These are phyloP conservation scores for Castor canadensis DNA, from an alignment of 2,113 vertebrate genomes.

Conservation along the genomic window DNA sequence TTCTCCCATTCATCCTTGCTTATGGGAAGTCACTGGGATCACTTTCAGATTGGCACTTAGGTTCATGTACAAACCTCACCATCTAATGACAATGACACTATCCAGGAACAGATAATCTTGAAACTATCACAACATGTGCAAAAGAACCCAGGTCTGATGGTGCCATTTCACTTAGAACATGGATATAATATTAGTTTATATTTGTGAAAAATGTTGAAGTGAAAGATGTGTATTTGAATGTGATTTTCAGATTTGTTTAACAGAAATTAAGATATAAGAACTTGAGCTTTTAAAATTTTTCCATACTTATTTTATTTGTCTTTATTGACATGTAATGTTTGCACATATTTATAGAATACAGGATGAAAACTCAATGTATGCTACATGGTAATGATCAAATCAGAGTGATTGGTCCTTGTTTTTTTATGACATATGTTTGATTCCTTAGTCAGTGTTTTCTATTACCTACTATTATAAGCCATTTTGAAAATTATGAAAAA, in stretches of 20 bases:
- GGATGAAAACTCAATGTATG: neutral
- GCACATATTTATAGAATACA: neutral
- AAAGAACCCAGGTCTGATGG: neutral
- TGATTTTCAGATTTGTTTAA: neutral
- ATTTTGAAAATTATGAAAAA: neutral
- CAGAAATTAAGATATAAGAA: no score
- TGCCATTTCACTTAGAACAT: neutral
- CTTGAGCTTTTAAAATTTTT: neutral
- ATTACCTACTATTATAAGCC: neutral
- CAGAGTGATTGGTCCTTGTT: neutral
- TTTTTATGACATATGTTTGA: neutral
- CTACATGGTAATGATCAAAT: neutral
- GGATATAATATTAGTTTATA: neutral
- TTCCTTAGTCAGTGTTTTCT: neutral
- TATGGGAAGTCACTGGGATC: neutral
- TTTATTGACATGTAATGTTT: neutral
- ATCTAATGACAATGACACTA: neutral
- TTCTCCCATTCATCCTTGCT: neutral
- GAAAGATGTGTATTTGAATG: neutral
- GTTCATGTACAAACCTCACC: neutral
- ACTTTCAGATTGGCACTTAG: neutral
- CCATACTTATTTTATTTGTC: neutral
- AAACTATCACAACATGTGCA: neutral
- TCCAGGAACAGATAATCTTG: neutral
- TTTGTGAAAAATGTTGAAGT: neutral